Evolutionary conservation across 2,888 invertebrate species (phyloP).

Genomic region (Ormyrus nitidulus): DNA sequence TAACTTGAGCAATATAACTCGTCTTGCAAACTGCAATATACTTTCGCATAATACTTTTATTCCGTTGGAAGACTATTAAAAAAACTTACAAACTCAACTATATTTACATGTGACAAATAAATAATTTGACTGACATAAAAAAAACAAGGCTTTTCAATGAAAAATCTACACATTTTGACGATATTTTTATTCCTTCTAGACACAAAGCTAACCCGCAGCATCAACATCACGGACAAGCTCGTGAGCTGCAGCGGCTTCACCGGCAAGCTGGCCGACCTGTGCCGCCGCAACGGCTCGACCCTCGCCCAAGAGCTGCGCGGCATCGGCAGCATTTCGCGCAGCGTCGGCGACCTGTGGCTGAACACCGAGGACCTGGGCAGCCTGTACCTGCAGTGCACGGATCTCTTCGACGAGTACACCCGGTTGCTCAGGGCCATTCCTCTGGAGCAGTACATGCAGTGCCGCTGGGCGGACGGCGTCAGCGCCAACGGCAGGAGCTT

Average conservation of each 20-base stretch:
- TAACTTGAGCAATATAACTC: no score
- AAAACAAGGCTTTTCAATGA: no score
- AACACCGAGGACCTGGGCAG: constrained; percentile 26
- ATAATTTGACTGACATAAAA: no score
- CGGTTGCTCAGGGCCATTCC: background rate
- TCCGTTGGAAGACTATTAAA: no score
- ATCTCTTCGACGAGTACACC: constrained; percentile 14
- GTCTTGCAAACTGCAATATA: no score
- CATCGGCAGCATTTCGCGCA: constrained; percentile 23
- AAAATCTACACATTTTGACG: no score
- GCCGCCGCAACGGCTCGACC: constrained; percentile 18
- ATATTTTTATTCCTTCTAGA: no score
- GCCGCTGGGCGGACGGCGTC: constrained; percentile 8
- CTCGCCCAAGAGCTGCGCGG: constrained; percentile 31
- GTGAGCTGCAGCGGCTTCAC: constrained; percentile 24
- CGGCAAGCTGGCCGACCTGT: constrained; percentile 10
- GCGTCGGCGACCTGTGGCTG: constrained; percentile 29
- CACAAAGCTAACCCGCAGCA: background rate
- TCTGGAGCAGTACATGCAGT: constrained; percentile 43
- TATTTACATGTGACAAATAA: no score
- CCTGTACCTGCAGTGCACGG: constrained; percentile 42
- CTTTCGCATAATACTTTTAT: no score
- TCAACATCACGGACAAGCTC: background rate
- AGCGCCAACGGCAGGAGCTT: background rate
- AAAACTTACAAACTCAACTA: no score